phyloP scores from a whole-genome alignment of 2,797 vertebrate species.

The Florisuga fusca region DNA sequence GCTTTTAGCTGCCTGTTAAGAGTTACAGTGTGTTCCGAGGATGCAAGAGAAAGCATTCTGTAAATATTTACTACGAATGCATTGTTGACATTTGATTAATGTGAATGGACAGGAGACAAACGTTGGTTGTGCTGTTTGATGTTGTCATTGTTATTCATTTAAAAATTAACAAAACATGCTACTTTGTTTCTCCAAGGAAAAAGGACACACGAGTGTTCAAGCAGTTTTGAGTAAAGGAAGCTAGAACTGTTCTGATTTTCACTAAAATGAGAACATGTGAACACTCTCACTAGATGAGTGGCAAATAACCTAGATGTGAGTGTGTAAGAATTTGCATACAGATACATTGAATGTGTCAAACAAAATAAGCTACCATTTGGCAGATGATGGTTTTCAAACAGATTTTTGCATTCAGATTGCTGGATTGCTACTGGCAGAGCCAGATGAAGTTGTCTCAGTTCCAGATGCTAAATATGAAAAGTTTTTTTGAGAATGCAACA shows the following conservation, averaged over 20 bases:
- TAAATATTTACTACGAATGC: not conserved
- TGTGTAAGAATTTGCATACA: not conserved
- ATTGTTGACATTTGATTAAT: conserved; percentile 7
- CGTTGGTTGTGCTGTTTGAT: not conserved
- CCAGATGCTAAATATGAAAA: not conserved
- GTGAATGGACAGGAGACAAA: not conserved
- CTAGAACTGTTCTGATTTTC: not conserved
- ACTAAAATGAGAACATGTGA: not conserved
- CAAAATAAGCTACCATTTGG: not conserved
- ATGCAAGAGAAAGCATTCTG: not conserved
- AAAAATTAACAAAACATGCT: not conserved
- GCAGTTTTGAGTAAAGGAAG: not conserved
- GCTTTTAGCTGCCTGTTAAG: not conserved
- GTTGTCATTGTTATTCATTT: not conserved
- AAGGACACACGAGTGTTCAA: not conserved
- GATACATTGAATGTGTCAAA: not conserved
- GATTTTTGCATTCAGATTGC: not conserved
- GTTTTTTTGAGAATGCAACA: not conserved
- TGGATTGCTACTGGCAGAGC: not conserved
- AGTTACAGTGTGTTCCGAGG: not conserved
- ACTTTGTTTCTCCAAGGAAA: not conserved
- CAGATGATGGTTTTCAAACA: not conserved
- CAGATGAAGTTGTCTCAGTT: not conserved
- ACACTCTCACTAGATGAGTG: not conserved
- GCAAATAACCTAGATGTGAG: not conserved